Conservation (phyloP, 2,113 vertebrate genomes). For the Edolisoma coerulescens region DNA sequence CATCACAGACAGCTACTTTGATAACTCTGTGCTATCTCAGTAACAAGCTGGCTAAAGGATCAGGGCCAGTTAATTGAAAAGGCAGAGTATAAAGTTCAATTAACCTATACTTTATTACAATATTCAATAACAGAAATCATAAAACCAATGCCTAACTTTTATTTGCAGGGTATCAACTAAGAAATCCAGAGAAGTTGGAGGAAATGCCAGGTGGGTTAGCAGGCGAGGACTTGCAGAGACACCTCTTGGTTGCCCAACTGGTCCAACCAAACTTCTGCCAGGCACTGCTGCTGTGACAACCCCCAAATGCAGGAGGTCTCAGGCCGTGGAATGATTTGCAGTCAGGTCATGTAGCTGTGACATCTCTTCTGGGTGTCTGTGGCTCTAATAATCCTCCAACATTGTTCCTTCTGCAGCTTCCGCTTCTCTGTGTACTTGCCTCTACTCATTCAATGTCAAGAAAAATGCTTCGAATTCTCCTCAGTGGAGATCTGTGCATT, state of each 20-base stretch:
- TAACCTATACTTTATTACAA: neutral
- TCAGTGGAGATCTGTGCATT: accelerated
- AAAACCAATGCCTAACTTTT: neutral
- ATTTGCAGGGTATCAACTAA: neutral
- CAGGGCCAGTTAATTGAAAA: neutral
- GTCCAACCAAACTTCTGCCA: neutral
- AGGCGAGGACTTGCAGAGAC: neutral
- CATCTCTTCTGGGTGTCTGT: neutral
- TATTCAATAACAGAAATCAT: neutral
- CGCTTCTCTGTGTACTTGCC: neutral
- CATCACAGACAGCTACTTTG: neutral
- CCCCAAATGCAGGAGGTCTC: neutral
- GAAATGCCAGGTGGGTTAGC: neutral
- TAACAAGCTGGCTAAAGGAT: neutral
- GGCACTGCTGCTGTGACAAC: neutral
- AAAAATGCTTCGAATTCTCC: neutral
- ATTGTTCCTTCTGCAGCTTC: neutral
- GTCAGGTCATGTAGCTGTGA: neutral
- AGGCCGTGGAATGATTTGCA: neutral
- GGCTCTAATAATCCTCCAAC: neutral
- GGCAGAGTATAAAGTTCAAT: neutral
- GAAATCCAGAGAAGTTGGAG: neutral
- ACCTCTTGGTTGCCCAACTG: neutral
- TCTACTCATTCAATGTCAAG: neutral
- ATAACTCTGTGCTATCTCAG: neutral